Evolutionary conservation across 2,113 vertebrate species (phyloP).

Genomic region (Pungitius pungitius): DNA sequence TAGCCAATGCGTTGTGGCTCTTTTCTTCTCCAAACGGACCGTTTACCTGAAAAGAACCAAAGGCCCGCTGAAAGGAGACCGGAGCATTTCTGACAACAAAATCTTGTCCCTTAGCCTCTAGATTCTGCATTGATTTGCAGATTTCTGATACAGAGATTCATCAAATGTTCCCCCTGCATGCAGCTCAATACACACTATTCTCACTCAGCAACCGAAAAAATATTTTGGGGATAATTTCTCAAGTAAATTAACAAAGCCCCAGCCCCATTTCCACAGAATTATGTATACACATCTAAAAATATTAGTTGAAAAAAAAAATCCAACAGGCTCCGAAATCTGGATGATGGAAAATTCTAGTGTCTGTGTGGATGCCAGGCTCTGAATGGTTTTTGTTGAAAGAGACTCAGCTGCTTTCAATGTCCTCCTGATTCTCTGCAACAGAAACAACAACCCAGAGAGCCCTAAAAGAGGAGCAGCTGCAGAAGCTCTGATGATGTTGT

Average conservation of each 20-base stretch:
- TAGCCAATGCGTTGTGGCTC: neutral
- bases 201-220: neutral
- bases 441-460: neutral
- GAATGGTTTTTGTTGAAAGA: conserved; percentile 2
- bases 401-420: neutral
- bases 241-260: too few relatives aligned
- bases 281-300: too few relatives aligned
- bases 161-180: neutral
- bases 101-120: neutral
- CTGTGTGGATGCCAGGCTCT: neutral
- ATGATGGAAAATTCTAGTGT: neutral
- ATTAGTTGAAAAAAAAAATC: neutral
- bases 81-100: neutral
- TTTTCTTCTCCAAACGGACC: neutral
- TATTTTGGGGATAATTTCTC: neutral
- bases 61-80: neutral
- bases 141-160: neutral
- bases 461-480: neutral
- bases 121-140: neutral
- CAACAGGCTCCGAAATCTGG: neutral
- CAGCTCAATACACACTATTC: neutral
- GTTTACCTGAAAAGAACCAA: neutral
- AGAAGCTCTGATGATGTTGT: neutral
- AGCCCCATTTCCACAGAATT: too few relatives aligned
- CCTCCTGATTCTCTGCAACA: neutral